Percentiles rank a stretch among this genome's conserved stretches.
These are phyloP conservation scores for Hippasteria phrygiana DNA, from an alignment of 53 echinoderm and acorn worm species.

Conservation along the genomic window DNA sequence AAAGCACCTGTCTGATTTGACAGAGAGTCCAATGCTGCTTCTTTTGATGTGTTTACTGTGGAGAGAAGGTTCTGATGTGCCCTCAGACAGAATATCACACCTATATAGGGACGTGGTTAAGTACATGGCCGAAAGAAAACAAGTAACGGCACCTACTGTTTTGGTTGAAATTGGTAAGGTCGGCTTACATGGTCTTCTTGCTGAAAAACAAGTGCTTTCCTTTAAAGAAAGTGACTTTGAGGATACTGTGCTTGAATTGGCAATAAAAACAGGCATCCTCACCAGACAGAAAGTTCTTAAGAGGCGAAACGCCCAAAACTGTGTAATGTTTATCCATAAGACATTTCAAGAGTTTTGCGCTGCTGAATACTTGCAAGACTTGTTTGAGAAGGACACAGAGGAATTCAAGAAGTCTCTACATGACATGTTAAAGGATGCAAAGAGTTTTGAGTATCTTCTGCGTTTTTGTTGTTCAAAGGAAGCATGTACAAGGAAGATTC, in stretches of 20 bases:
- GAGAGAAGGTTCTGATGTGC: background rate
- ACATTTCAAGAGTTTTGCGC: background rate
- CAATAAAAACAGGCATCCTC: background rate
- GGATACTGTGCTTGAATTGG: background rate
- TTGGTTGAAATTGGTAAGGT: background rate
- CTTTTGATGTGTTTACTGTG: background rate
- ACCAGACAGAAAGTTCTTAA: background rate
- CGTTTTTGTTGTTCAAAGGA: constrained; percentile 8
- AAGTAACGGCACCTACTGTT: background rate
- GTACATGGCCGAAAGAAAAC: background rate
- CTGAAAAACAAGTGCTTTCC: background rate
- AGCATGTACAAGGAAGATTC: constrained; percentile 22
- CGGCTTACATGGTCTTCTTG: background rate
- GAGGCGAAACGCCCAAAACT: background rate
- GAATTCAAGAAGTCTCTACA: constrained; percentile 8
- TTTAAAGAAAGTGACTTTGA: background rate
- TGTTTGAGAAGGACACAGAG: background rate
- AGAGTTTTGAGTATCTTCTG: constrained; percentile 17
- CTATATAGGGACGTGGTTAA: background rate
- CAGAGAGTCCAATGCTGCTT: background rate
- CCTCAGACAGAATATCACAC: background rate
- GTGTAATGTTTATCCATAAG: background rate
- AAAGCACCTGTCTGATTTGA: background rate
- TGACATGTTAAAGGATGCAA: constrained; percentile 4
- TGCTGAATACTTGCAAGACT: constrained; percentile 4